Conservation (phyloP, 2,797 vertebrate genomes). For the Sebastes aleutianus region DNA sequence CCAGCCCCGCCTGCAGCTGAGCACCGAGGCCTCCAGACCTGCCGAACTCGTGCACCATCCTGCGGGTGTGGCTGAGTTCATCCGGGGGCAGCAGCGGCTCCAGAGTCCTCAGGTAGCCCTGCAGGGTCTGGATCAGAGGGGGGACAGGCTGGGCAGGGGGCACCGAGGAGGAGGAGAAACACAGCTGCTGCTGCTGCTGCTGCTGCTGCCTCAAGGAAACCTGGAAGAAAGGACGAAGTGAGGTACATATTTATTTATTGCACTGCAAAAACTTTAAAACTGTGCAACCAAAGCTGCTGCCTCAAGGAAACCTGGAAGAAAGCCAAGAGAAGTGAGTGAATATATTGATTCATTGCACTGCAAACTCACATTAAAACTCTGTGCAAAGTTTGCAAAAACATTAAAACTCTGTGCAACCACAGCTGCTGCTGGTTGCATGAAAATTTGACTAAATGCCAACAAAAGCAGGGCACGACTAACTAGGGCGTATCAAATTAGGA, state of each 20-base stretch:
- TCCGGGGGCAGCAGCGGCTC: slow-evolving; percentile 84
- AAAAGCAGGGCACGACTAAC: background rate
- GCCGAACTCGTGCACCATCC: slow-evolving; percentile 80
- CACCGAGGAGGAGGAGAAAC: slow-evolving; percentile 62
- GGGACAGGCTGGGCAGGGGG: slow-evolving; percentile 83
- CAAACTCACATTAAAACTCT: no score
- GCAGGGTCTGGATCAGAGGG: slow-evolving; percentile 80
- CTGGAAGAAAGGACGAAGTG: no score
- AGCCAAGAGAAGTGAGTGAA: no score
- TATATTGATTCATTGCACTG: no score
- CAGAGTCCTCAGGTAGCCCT: slow-evolving; percentile 81
- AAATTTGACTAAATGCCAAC: slow-evolving; percentile 23
- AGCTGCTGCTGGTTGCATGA: background rate
- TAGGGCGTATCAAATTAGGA: slow-evolving; percentile 35
- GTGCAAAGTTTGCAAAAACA: no score
- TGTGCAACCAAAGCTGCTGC: no score
- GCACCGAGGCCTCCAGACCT: slow-evolving; percentile 75
- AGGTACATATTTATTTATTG: no score
- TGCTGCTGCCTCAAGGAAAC: no score
- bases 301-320: no score
- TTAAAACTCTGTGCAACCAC: no score
- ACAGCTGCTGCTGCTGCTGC: slow-evolving; percentile 56
- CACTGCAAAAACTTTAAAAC: no score
- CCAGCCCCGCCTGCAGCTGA: slow-evolving; percentile 79
- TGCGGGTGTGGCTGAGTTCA: slow-evolving; percentile 83